phyloP scores from a whole-genome alignment of 92 coral and sea anemone genomes.

The Epizoanthus rinbou region DNA sequence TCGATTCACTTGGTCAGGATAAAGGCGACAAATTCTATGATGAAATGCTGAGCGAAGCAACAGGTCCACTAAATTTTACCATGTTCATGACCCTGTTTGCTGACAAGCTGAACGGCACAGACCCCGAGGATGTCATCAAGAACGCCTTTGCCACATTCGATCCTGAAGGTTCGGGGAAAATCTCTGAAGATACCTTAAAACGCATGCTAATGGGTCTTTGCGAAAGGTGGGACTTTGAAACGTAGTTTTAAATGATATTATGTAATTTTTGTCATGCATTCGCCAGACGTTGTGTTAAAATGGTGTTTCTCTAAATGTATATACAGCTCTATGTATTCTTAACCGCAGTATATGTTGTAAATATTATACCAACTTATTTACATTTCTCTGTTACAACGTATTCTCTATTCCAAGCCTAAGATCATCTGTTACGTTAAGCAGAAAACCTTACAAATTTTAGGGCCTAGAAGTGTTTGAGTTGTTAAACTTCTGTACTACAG shows the following conservation, averaged over 20 bases:
- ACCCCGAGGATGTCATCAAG: conserved; percentile 94
- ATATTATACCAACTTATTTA: background rate
- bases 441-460: background rate
- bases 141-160: conserved; percentile 93
- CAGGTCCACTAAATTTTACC: conserved; percentile 96
- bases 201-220: conserved; percentile 84
- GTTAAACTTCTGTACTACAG: too few relatives aligned
- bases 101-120: conserved; percentile 95
- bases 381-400: background rate
- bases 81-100: conserved; percentile 95
- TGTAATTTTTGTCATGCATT: background rate
- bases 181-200: conserved; percentile 77
- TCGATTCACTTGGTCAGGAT: conserved; percentile 87
- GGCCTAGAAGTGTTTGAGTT: background rate
- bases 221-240: conserved; percentile 72
- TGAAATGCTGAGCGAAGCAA: conserved; percentile 88
- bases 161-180: conserved; percentile 68
- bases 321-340: background rate
- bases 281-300: background rate
- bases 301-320: background rate
- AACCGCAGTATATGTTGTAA: background rate
- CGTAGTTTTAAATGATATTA: background rate
- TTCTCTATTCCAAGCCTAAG: background rate
- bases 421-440: background rate
- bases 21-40: conserved; percentile 76